Evolutionary conservation across 2,797 vertebrate genomes (phyloP).

Genomic region (Pterois miles): DNA sequence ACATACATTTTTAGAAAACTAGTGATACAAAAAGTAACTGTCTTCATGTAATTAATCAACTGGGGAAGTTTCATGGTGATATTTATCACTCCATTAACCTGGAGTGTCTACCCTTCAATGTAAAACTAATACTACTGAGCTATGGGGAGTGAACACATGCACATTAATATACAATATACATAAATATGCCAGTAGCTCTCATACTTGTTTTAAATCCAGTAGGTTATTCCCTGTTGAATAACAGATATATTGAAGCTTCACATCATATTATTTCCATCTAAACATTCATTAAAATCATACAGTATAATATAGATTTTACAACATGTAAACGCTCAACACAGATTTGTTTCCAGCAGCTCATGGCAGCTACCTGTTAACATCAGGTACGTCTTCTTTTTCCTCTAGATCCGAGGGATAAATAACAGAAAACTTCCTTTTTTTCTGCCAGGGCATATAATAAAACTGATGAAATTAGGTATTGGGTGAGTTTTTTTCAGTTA

Average conservation of each 20-base stretch:
- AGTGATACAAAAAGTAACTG: too few species aligned
- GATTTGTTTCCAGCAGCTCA: not conserved
- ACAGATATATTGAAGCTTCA: not conserved
- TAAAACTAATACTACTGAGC: not conserved
- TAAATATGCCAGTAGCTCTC: not conserved
- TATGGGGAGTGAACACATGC: not conserved
- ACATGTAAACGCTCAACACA: not conserved
- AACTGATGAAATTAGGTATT: not conserved
- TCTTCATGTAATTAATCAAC: too few species aligned
- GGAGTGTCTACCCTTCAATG: not conserved
- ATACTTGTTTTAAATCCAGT: not conserved
- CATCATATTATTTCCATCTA: not conserved
- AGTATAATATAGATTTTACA: not conserved
- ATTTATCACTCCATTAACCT: too few species aligned
- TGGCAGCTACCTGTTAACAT: not conserved
- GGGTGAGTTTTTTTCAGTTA: not conserved
- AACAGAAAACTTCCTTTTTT: not conserved
- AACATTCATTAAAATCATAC: not conserved
- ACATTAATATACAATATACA: not conserved
- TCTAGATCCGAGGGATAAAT: not conserved
- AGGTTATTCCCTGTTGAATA: not conserved
- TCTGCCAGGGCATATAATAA: not conserved
- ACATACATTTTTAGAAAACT: too few species aligned
- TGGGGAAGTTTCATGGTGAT: too few species aligned
- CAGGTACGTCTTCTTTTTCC: not conserved